phyloP scores from a whole-genome alignment of 2,888 invertebrate genomes.

The Ichneumoninae sp. region DNA sequence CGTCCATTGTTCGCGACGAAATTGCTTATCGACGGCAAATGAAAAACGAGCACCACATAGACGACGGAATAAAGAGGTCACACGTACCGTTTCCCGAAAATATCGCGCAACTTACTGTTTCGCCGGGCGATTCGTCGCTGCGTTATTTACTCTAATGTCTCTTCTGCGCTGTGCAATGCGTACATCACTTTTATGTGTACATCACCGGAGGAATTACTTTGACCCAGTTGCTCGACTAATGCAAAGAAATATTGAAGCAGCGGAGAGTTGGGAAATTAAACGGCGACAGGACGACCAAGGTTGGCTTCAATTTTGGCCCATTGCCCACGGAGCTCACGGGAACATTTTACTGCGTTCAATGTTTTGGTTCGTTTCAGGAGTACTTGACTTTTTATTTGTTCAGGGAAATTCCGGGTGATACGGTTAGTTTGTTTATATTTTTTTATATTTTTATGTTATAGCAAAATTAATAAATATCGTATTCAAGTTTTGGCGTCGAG shows the following conservation, averaged over 20 bases:
- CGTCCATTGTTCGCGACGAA: not conserved
- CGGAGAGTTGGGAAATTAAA: slow-evolving; percentile 7
- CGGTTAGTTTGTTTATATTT: too few relatives aligned
- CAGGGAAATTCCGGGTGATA: not conserved
- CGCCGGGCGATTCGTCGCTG: slow-evolving; percentile 17
- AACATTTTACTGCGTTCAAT: not conserved
- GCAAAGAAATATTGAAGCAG: slow-evolving; percentile 24
- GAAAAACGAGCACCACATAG: slow-evolving; percentile 5
- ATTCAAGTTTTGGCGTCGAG: too few relatives aligned
- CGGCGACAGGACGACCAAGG: not conserved
- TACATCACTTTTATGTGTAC: slow-evolving; percentile 3
- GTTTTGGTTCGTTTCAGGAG: not conserved
- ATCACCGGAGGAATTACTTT: slow-evolving; percentile 43
- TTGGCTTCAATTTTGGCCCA: slow-evolving; percentile 4
- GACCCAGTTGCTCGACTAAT: slow-evolving; percentile 49
- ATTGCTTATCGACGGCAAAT: not conserved
- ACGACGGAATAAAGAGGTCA: not conserved
- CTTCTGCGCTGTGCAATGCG: slow-evolving; percentile 22
- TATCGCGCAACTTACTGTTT: slow-evolving; percentile 24
- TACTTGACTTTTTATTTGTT: not conserved
- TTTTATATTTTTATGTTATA: too few relatives aligned
- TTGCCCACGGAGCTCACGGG: slow-evolving; percentile 12
- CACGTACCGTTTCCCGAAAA: slow-evolving; percentile 26
- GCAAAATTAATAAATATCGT: too few relatives aligned
- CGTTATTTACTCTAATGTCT: slow-evolving; percentile 27